Conservation (phyloP, 1,140 invertebrate species). For the Drosophila cardini region DNA sequence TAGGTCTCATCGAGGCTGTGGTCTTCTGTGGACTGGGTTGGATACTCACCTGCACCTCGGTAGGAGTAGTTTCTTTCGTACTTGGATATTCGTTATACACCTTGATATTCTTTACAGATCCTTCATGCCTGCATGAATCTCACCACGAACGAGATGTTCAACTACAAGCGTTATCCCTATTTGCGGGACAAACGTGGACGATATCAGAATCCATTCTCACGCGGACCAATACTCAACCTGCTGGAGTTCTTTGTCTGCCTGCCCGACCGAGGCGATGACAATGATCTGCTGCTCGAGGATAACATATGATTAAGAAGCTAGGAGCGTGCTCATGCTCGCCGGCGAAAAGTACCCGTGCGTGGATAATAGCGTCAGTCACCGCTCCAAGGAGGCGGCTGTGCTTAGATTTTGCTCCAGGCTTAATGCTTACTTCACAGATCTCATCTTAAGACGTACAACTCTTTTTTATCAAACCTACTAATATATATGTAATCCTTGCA, state of each 20-base stretch:
- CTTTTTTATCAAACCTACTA: constrained; percentile 48
- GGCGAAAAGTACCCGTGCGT: constrained; percentile 75
- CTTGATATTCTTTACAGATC: constrained; percentile 86
- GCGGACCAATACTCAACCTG: constrained; percentile 93
- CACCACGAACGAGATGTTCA: constrained; percentile 97
- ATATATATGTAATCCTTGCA: constrained; percentile 15
- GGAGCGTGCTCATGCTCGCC: constrained; percentile 72
- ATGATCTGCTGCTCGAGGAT: constrained; percentile 90
- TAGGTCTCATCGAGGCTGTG: constrained; percentile 92
- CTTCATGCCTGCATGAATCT: constrained; percentile 95
- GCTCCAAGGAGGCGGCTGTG: constrained; percentile 51
- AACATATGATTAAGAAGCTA: constrained; percentile 86
- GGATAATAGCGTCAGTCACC: constrained; percentile 73
- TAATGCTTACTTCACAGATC: constrained; percentile 45
- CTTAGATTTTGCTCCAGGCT: constrained; percentile 63
- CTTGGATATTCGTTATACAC: not conserved
- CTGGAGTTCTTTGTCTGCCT: constrained; percentile 95
- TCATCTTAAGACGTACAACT: not conserved
- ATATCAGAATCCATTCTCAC: constrained; percentile 95
- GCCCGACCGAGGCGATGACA: constrained; percentile 90
- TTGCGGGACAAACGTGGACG: constrained; percentile 93
- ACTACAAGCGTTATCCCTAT: constrained; percentile 95
- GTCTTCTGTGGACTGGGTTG: constrained; percentile 93
- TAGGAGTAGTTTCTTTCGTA: constrained; percentile 85
- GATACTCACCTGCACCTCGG: constrained; percentile 94